Evolutionary conservation across 2,888 invertebrate genomes (phyloP).

Genomic region (Chrysolina americana): DNA sequence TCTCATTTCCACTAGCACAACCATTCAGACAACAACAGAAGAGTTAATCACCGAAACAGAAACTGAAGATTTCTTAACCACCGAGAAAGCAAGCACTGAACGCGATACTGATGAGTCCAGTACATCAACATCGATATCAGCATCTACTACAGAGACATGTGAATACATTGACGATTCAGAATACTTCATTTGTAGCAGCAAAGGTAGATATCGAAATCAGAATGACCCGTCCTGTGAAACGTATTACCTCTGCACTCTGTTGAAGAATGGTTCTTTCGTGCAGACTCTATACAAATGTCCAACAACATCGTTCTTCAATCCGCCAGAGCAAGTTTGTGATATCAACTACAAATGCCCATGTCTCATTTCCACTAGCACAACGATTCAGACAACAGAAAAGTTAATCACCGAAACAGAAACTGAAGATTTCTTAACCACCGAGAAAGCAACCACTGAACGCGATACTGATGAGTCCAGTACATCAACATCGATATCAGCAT

Average conservation of each 20-base stretch:
- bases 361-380: constrained; percentile 8
- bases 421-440: neutral
- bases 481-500: too few relatives aligned
- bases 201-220: constrained; percentile 69
- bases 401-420: neutral
- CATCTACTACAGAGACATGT: too few relatives aligned
- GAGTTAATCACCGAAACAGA: too few relatives aligned
- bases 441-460: too few relatives aligned
- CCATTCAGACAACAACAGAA: too few relatives aligned
- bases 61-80: too few relatives aligned
- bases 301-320: constrained; percentile 52
- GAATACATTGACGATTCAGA: constrained; percentile 5
- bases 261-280: constrained; percentile 57
- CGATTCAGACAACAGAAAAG: neutral
- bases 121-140: too few relatives aligned
- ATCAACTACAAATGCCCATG: constrained; percentile 67
- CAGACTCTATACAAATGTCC: constrained; percentile 56
- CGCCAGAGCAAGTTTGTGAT: constrained; percentile 50
- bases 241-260: constrained; percentile 54
- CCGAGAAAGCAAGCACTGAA: too few relatives aligned
- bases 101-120: too few relatives aligned
- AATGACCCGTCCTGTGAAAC: constrained; percentile 60
- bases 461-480: too few relatives aligned
- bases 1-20: too few relatives aligned
- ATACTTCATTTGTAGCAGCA: constrained; percentile 56